Evolutionary conservation across 2,113 vertebrate species (phyloP), one percentile per base, ranked within the genome.

Genomic region (Peucedramus taeniatus): DNA sequence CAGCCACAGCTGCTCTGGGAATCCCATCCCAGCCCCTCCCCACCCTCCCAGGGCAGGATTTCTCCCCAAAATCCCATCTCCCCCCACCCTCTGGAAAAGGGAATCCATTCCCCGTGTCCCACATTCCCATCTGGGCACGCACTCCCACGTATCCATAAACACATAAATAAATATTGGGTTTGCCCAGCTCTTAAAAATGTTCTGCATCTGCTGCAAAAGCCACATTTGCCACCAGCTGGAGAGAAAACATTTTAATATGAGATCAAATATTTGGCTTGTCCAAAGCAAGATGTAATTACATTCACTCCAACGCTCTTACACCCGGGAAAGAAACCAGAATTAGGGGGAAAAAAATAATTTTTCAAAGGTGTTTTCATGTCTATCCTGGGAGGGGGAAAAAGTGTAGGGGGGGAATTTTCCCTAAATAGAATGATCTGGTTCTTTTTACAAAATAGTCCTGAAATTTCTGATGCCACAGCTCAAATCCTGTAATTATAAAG

Each of bases 401-500:
- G 13, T 11, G 42, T 1, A 8, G 10, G 24, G 44, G 84, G 56
- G 83, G 61, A 83, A 82, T 95, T 96, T 89, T 77, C 96, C 95
- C 96, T 97, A 97, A 98, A 98, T 98, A 98, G 85, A 97, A 94
- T 10, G 69, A 96, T 96, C 60, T 87, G 86, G 42, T 96, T 76
- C 83, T 94, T 95, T 93, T 96, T 81, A 94, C 68, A 93, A 97
- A 89, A 89, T 64, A 47, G 70, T 76, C 75, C 87, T 94, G 96
- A 97, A 93, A 57, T 96, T 95, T 94, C 94, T 87, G 84, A 65
- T 95, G 96, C 97, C 97, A 56, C 96, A 97, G 87, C 80, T 97
- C 95, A 69, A 95, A 96, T 98, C 97, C 97, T 95, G 35, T 97
- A 97, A 98, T 98, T 98, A 98, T 9, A 80, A 77, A 96, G 95